Evolutionary conservation across 1,140 invertebrate genomes (phyloP).

Genomic region (Trachelipus rathkii): DNA sequence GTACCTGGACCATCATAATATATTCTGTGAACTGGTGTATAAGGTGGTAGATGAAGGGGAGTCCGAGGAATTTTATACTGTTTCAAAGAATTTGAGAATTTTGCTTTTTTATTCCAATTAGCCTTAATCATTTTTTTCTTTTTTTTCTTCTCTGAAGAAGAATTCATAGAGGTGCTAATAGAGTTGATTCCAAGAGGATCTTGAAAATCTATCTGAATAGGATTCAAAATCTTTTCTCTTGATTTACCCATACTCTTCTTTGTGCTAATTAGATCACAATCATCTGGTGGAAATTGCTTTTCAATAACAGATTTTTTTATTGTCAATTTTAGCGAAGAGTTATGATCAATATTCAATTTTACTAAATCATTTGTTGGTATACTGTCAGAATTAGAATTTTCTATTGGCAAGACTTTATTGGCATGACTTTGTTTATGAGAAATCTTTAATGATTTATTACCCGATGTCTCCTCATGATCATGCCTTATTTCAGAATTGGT

Average conservation of each 20-base stretch:
- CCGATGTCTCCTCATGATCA: no score
- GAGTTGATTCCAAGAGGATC: not conserved
- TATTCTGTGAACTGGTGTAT: conserved; percentile 27
- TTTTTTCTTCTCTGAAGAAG: not conserved
- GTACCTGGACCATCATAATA: conserved; percentile 19
- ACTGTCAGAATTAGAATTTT: no score
- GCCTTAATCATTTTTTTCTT: not conserved
- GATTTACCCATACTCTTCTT: not conserved
- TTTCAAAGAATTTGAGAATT: no score
- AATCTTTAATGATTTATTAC: no score
- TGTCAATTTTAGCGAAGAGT: not conserved
- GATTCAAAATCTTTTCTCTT: not conserved
- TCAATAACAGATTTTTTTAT: conserved; percentile 9
- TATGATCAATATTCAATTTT: no score
- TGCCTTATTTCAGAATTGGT: no score
- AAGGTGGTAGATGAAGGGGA: not conserved
- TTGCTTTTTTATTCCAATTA: no score
- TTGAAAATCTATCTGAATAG: not conserved
- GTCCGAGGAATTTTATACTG: not conserved
- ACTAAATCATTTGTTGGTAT: no score
- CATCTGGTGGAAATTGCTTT: not conserved
- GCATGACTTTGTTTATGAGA: no score
- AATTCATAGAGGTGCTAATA: not conserved
- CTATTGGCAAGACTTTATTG: no score
- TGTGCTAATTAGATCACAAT: not conserved